Percentiles rank a stretch among this genome's conserved stretches.
Evolutionary conservation across 2,888 invertebrate species (phyloP).

Genomic region (Rhynchonema sp.): DNA sequence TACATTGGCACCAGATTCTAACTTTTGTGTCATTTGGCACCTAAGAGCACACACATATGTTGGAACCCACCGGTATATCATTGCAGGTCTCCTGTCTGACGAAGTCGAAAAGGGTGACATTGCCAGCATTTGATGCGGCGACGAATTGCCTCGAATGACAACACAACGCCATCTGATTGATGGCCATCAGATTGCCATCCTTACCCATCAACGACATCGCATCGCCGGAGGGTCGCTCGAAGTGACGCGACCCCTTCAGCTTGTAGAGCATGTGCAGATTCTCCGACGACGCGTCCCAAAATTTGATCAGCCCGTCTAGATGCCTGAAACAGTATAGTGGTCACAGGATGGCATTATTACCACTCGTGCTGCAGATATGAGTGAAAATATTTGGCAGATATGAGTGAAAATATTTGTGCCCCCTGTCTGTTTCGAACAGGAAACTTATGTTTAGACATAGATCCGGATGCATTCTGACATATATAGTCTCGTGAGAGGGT

Average conservation of each 20-base stretch:
- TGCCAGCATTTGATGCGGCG: constrained; percentile 72
- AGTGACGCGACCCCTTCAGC: constrained; percentile 80
- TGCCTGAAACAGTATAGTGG: constrained; percentile 55
- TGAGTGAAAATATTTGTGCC: too few species aligned
- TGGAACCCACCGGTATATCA: constrained; percentile 44
- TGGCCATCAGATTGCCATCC: constrained; percentile 16
- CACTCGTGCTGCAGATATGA: too few species aligned
- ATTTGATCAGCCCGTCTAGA: constrained; percentile 92
- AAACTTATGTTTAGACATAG: too few species aligned
- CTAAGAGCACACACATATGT: constrained; percentile 1
- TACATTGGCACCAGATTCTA: too few species aligned
- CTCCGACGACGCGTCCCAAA: constrained; percentile 86
- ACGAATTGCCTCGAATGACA: constrained; percentile 74
- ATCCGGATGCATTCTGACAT: too few species aligned
- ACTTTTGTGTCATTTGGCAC: too few species aligned
- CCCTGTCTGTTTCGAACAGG: too few species aligned
- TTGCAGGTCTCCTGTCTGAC: constrained; percentile 61
- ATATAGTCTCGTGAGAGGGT: too few species aligned
- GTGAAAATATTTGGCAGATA: too few species aligned
- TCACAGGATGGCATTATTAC: too few species aligned
- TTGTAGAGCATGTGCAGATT: constrained; percentile 80
- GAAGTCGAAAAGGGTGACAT: constrained; percentile 86
- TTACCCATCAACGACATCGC: constrained; percentile 9
- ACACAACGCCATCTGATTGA: constrained; percentile 41
- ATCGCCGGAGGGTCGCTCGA: constrained; percentile 40